phyloP scores from a whole-genome alignment of 2,888 invertebrate species.

The Glomeris marginata region DNA sequence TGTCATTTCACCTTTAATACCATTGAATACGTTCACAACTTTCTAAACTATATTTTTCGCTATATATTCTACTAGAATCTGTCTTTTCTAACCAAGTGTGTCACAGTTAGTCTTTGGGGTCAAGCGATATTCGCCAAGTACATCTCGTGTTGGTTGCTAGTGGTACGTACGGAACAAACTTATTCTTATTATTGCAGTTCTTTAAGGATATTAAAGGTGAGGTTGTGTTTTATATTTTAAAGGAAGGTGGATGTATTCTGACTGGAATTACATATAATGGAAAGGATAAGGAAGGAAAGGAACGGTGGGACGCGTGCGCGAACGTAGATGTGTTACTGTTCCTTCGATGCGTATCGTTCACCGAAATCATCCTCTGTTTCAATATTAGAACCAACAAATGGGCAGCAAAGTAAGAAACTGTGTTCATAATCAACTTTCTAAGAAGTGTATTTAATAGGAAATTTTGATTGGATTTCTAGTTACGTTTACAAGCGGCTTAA shows the following conservation, averaged over 20 bases:
- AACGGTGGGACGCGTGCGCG: slow-evolving; percentile 72
- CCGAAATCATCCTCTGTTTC: slow-evolving; percentile 77
- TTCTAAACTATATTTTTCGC: not conserved
- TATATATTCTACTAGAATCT: slow-evolving; percentile 20
- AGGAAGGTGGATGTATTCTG: slow-evolving; percentile 39
- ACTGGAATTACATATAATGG: slow-evolving; percentile 76
- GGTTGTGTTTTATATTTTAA: slow-evolving; percentile 10
- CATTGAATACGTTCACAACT: too few species aligned
- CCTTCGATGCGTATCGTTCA: slow-evolving; percentile 69
- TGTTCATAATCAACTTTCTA: not conserved
- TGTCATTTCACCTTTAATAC: too few species aligned
- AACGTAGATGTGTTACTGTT: slow-evolving; percentile 71
- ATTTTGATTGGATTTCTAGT: slow-evolving; percentile 25
- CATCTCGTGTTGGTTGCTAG: slow-evolving; percentile 80
- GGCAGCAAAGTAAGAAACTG: slow-evolving; percentile 52
- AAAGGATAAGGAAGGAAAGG: slow-evolving; percentile 41
- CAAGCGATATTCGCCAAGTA: slow-evolving; percentile 78
- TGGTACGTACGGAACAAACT: slow-evolving; percentile 31
- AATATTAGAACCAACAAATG: slow-evolving; percentile 93
- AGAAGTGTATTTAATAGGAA: not conserved
- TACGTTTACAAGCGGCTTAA: slow-evolving; percentile 87
- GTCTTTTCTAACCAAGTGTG: slow-evolving; percentile 33
- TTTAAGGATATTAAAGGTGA: not conserved
- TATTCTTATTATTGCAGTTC: not conserved
- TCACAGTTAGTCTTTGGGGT: slow-evolving; percentile 67